Evolutionary conservation across 30 jellyfish, hydroid and myxozoan species (phyloP).

Genomic region (Cassiopea xamachana): DNA sequence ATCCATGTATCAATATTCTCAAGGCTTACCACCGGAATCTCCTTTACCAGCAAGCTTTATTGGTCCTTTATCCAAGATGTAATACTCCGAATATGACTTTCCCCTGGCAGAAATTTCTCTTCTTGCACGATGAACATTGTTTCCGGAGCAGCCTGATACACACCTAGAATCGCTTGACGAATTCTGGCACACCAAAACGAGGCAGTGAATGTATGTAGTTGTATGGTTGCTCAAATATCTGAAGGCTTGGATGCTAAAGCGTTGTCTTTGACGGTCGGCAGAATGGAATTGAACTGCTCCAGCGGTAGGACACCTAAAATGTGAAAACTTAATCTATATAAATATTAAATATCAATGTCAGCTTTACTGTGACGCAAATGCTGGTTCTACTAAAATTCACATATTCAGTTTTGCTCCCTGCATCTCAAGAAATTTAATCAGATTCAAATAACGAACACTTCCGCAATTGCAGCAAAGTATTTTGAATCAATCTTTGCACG

Average conservation of each 20-base stretch:
- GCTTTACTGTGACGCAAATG: too few species aligned
- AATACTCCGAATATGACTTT: not conserved
- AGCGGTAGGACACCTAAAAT: conserved; percentile 17
- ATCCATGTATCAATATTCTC: too few species aligned
- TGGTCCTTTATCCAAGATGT: not conserved
- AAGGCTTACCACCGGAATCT: not conserved
- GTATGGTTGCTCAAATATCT: conserved; percentile 4
- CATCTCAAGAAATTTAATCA: too few species aligned
- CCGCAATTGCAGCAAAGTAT: too few species aligned
- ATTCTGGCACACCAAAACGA: conserved; percentile 35
- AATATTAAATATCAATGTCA: too few species aligned
- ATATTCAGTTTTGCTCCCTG: too few species aligned
- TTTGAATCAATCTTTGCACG: too few species aligned
- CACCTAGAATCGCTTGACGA: conserved; percentile 34
- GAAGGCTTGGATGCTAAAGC: conserved; percentile 41
- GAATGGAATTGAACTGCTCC: not conserved
- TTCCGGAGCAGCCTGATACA: conserved; percentile 44
- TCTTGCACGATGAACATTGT: conserved; percentile 29
- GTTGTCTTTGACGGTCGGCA: conserved; percentile 4
- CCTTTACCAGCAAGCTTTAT: not conserved
- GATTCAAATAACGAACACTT: too few species aligned
- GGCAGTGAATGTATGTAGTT: conserved; percentile 36
- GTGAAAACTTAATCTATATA: not conserved
- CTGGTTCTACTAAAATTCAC: too few species aligned
- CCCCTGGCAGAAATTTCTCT: not conserved